phyloP scores from a whole-genome alignment of 1,140 invertebrate genomes.

The Sarcophaga peregrina region DNA sequence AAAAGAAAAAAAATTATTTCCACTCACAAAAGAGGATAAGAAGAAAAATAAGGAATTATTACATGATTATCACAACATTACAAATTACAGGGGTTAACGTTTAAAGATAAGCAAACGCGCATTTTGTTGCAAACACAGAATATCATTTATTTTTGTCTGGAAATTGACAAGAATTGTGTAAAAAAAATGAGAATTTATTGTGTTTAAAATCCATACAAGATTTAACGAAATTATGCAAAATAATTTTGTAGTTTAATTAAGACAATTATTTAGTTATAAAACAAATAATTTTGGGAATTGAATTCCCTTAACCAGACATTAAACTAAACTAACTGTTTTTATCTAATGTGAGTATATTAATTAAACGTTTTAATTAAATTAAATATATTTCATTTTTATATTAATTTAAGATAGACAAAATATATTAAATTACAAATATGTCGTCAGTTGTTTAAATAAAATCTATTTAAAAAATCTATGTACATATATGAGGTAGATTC shows the following conservation, averaged over 20 bases:
- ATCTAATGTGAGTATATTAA: not conserved
- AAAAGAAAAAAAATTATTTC: too few relatives aligned
- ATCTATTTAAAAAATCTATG: too few relatives aligned
- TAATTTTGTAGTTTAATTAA: too few relatives aligned
- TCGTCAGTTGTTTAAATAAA: too few relatives aligned
- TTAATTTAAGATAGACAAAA: too few relatives aligned
- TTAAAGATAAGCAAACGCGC: constrained; percentile 9
- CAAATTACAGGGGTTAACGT: not conserved
- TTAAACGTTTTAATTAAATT: too few relatives aligned
- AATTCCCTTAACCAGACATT: not conserved
- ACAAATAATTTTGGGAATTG: not conserved
- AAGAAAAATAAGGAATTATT: not conserved
- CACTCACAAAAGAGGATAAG: constrained; percentile 1
- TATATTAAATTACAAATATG: too few relatives aligned
- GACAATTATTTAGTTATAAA: too few relatives aligned
- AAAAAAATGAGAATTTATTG: not conserved
- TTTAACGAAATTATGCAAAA: too few relatives aligned
- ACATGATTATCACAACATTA: too few relatives aligned
- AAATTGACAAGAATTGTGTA: not conserved
- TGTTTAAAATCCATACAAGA: not conserved
- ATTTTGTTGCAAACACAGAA: not conserved
- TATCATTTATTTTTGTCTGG: not conserved
- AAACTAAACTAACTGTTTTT: not conserved
- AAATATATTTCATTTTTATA: too few relatives aligned
- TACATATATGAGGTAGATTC: too few relatives aligned